Conservation (phyloP, 2,888 invertebrate genomes). For the Sphaerophoria rueppellii region DNA sequence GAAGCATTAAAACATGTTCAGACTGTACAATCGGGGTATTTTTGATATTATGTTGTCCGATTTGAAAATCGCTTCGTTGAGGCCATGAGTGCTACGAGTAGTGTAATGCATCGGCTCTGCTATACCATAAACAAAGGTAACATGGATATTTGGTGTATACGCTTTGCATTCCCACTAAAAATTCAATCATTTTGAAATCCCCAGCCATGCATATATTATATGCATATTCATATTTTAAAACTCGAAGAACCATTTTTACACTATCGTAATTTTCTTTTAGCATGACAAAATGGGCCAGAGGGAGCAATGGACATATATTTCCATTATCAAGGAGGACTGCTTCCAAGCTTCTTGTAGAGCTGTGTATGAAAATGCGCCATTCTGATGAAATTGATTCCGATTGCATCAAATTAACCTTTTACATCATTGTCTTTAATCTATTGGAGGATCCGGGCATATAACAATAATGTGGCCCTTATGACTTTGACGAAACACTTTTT, state of each 20-base stretch:
- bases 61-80: no score
- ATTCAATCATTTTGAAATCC: constrained; percentile 77
- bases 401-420: no score
- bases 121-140: no score
- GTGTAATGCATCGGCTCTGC: constrained; percentile 14
- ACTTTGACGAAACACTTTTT: no score
- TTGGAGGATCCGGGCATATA: no score
- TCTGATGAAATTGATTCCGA: not conserved
- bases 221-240: constrained; percentile 74
- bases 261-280: constrained; percentile 77
- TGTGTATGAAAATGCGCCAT: constrained; percentile 6
- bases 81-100: no score
- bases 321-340: constrained; percentile 53
- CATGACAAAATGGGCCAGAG: constrained; percentile 76
- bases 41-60: no score
- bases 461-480: no score
- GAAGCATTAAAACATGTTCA: not conserved
- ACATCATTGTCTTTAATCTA: no score
- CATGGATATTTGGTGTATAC: no score
- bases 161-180: constrained; percentile 70
- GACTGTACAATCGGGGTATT: no score
- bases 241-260: constrained; percentile 71
- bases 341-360: not conserved
- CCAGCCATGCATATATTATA: constrained; percentile 76
- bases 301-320: constrained; percentile 76